These are phyloP conservation scores for Morus bassanus DNA, from an alignment of 2,797 vertebrate species.

Conservation along the genomic window DNA sequence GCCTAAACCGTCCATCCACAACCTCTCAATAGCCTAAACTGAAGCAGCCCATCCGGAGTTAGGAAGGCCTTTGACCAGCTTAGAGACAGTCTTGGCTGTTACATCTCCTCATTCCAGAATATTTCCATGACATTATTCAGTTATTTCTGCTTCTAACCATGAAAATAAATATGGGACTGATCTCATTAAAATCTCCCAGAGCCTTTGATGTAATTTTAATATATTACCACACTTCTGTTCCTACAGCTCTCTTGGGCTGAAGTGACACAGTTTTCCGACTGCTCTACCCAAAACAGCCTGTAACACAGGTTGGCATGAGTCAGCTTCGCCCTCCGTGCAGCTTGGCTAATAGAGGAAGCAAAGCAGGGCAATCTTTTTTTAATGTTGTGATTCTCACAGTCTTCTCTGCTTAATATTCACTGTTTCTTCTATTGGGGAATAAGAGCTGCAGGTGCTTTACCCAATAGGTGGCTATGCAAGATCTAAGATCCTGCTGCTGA, in stretches of 20 bases:
- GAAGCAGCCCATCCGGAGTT: neutral
- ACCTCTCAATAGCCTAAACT: neutral
- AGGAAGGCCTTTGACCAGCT: neutral
- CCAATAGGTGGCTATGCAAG: neutral
- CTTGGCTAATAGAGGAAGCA: neutral
- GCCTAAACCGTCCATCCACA: neutral
- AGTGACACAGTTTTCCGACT: conserved; percentile 53
- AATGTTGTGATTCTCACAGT: neutral
- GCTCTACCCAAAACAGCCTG: neutral
- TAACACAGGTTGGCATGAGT: neutral
- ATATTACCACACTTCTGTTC: conserved; percentile 6
- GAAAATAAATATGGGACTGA: conserved; percentile 41
- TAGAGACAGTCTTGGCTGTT: neutral
- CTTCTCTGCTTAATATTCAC: neutral
- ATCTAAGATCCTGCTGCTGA: neutral
- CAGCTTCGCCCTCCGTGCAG: neutral
- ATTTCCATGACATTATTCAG: conserved; percentile 52
- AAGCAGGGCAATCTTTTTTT: neutral
- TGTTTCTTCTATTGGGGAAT: neutral
- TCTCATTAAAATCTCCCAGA: conserved; percentile 54
- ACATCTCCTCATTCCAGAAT: conserved; percentile 27
- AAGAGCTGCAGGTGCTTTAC: neutral
- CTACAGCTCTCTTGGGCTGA: conserved; percentile 50
- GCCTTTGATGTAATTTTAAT: conserved; percentile 64
- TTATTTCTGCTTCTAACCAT: conserved; percentile 57